A percentile compares a stretch with the other conserved stretches of the same genome.
Conservation (phyloP, 1,140 invertebrate species). For the Ladona fulva region DNA sequence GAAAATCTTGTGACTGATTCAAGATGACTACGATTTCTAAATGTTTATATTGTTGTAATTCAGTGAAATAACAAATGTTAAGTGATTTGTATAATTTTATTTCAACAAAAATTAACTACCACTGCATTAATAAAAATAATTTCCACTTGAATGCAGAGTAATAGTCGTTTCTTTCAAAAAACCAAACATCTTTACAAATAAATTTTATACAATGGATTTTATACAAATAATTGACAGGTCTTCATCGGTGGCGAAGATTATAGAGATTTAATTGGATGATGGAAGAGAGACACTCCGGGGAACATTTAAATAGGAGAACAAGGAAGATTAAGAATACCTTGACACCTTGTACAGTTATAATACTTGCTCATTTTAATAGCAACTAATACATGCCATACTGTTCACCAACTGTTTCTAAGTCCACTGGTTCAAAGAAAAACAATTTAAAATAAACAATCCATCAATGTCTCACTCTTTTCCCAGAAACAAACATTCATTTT, state of each 20-base stretch:
- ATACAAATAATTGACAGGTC: not conserved
- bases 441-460: not conserved
- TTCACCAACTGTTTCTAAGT: not conserved
- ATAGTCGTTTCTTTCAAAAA: not conserved
- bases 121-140: not conserved
- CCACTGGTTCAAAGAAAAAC: not conserved
- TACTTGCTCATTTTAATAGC: not conserved
- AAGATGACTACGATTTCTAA: no score
- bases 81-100: not conserved
- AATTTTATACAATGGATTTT: not conserved
- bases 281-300: not conserved
- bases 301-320: not conserved
- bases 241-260: not conserved
- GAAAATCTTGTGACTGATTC: no score
- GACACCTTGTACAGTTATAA: not conserved
- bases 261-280: not conserved
- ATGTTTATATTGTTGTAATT: no score
- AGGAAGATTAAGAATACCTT: not conserved
- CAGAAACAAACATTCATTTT: constrained; percentile 1
- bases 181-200: not conserved
- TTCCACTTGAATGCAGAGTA: not conserved
- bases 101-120: not conserved
- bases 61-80: not conserved
- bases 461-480: not conserved
- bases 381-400: not conserved